Conservation (phyloP, 2,797 vertebrate species). For the Enteromius thamalakanensis region DNA sequence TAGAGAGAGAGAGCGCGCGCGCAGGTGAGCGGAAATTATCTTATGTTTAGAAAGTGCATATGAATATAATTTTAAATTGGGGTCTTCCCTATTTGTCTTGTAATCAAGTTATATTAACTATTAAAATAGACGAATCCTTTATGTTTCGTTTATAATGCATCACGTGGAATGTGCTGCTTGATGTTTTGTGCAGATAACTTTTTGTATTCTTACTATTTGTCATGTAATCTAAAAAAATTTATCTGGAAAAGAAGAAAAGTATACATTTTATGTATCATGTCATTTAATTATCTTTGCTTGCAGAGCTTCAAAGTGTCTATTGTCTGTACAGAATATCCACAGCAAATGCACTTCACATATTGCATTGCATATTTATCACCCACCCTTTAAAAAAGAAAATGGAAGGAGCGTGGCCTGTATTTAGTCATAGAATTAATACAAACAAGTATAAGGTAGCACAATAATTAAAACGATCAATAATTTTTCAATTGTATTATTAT, state of each 20-base stretch:
- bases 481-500: neutral
- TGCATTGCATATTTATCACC: neutral
- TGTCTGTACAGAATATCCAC: neutral
- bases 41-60: constrained; percentile 33
- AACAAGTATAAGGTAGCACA: neutral
- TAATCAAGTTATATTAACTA: too few species aligned
- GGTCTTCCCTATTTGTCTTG: too few species aligned
- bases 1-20: constrained; percentile 49
- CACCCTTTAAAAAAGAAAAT: neutral
- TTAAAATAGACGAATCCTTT: neutral
- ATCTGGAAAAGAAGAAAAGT: neutral
- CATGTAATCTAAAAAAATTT: neutral
- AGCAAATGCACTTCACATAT: constrained; percentile 1
- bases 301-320: constrained; percentile 5
- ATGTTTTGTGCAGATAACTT: constrained; percentile 13
- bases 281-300: neutral
- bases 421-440: neutral
- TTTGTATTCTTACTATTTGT: neutral
- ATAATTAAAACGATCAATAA: neutral
- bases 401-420: neutral
- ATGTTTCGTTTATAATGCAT: neutral
- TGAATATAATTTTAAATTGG: neutral
- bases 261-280: neutral
- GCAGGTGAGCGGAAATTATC: constrained; percentile 44
- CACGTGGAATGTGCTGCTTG: neutral